Conservation (phyloP, 35 echinoderm and acorn worm species). For the Heliocidaris tuberculata region DNA sequence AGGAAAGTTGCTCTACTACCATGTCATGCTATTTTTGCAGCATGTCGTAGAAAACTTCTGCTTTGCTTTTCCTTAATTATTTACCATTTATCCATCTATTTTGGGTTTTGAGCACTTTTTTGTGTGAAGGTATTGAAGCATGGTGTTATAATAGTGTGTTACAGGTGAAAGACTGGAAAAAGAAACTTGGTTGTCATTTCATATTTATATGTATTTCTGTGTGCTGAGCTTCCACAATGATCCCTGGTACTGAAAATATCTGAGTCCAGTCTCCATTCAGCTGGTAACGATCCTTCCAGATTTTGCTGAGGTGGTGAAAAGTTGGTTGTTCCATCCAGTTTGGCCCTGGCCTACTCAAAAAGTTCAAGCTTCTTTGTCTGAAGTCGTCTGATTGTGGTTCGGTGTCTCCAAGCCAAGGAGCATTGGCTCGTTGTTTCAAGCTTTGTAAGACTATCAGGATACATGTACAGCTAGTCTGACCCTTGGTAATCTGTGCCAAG, state of each 20-base stretch:
- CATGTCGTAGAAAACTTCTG: neutral
- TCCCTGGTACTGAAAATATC: neutral
- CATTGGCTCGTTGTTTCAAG: neutral
- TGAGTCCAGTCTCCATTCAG: neutral
- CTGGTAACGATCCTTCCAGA: neutral
- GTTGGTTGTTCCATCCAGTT: neutral
- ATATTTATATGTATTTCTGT: neutral
- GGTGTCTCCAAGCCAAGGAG: neutral
- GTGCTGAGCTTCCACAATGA: neutral
- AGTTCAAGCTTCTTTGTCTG: neutral
- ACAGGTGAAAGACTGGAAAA: too few relatives aligned
- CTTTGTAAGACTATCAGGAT: neutral
- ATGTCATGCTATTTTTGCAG: neutral
- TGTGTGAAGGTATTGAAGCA: neutral
- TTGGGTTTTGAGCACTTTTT: neutral
- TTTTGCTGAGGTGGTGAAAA: too few relatives aligned
- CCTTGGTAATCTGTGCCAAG: neutral
- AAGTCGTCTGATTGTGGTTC: neutral
- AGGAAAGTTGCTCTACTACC: neutral
- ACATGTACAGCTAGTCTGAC: neutral
- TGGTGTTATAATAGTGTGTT: neutral
- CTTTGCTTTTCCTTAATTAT: neutral
- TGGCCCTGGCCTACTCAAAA: neutral
- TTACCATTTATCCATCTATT: neutral
- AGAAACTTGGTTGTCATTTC: neutral